Evolutionary conservation across 2,888 invertebrate genomes (phyloP), one percentile per base, ranked within the genome.

Genomic region (Athrips mouffetella): DNA sequence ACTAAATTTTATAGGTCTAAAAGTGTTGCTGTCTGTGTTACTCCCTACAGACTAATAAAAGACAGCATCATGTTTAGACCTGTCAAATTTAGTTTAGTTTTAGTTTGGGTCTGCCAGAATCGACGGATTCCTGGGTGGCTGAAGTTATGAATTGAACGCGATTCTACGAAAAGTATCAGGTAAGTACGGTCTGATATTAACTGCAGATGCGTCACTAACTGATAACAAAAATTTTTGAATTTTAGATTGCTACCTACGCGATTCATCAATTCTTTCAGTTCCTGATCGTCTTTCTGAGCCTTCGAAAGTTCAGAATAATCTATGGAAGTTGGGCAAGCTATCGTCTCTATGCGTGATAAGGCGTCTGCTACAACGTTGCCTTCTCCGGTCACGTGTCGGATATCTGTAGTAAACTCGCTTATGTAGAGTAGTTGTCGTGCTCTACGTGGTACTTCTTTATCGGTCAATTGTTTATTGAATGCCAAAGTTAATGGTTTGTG

Each of bases 401-500:
- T 52, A 15, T 52, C 46, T 10, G 42, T 48, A 3, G 51, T 51
- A 13, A 54, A 57, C 23, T 57, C 54, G 11, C 51, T 51, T 7
- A 59, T 55, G 20, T 40, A 55, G n/a, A 47, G 16, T 1, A 59
- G 18, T 10, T 59, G 55, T 6, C 55, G 2, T 5, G 45, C 46
- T 11, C 59, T 16, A n/a, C 54, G 20, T 0, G 56, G 53, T 7
- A 47, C 50, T 39, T 59, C 55, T 2, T 42, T 41, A 15, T 49
- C 39, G 1, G 27, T 48, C 15, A 45, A 13, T 39, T 45, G 20
- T 6, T 58, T 58, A 1, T 23, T 30, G 16, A 53, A 54, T 1
- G 57, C 55, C 18, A 40, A 54, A 1, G 47, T 51, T 13, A 61
- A 48, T 1, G 64, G 62, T 21, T 55, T 54, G 39, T 62, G 60